Evolutionary conservation across 2,797 vertebrate species (phyloP), one percentile per base, ranked within the genome.

Genomic region (Ptychadena robeensis): DNA sequence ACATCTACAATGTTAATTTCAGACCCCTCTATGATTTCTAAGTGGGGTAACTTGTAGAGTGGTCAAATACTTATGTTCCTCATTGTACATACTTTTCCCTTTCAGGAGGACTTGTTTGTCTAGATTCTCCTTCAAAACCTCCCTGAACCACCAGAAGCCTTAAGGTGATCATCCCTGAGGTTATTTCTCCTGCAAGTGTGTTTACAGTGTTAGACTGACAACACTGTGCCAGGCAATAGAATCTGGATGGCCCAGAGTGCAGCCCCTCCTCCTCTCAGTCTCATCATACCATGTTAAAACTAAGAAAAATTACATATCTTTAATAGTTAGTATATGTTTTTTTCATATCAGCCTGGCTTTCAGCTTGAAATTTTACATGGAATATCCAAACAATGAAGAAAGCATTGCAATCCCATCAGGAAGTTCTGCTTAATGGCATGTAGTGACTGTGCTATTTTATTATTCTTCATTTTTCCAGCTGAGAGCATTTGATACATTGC

Each of bases 401-500:
- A 44, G 34, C 63, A 30, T 10, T 28, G 12, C 35, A 27, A 75
- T 37, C 53, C 37, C 32, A 28, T n/a, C 71, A 64, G 61, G 28
- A 32, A 9, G 11, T 38, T 31, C 14, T 34, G 25, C 67, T 66
- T 18, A 66, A 66, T 35, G 22, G 10, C 2, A 68, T 18, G 6
- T 38, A 9, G 30, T 12, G 64, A 22, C 30, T 48, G 38, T 9
- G 31, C 30, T 34, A 32, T 35, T 67, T 68, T 78, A 78, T 68
- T 78, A 66, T 78, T 78, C 75, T 67, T 65, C 66, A 67, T 57
- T 34, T 68, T 78, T 67, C 75, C 65, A 78, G 64, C 63, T 78
- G 64, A 78, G 75, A 53, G 63, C 75, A 35, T 78, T 68, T 78
- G 75, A 78, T 78, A 57, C 38, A 68, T 78, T 27, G 63, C 66